A percentile compares a stretch with the other conserved stretches of the same genome.
These are phyloP conservation scores for Microcebus tavaratra DNA, from an alignment of 2,113 vertebrate genomes.

Conservation along the genomic window DNA sequence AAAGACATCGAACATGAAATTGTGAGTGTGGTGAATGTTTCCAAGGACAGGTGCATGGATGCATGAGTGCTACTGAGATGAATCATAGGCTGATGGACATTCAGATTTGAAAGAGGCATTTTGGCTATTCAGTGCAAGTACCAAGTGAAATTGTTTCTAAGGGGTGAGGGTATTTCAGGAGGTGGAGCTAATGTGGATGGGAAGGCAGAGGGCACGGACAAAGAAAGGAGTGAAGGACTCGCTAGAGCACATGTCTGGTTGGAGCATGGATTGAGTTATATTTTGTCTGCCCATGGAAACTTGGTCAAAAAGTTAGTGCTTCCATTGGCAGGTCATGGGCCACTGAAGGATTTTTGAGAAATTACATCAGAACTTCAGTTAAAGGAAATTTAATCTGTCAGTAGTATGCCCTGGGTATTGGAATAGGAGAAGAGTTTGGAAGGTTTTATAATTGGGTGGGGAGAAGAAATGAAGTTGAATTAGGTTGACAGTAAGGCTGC, in stretches of 20 bases:
- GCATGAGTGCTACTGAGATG: background rate
- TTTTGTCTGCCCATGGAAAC: background rate
- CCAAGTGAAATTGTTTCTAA: background rate
- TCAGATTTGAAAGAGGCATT: background rate
- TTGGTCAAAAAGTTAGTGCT: background rate
- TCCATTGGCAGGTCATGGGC: background rate
- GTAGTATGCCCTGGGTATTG: background rate
- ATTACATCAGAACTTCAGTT: background rate
- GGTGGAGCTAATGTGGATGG: background rate
- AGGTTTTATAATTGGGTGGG: background rate
- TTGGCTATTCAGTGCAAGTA: background rate
- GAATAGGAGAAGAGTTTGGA: background rate
- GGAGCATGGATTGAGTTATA: background rate
- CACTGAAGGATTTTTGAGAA: conserved; percentile 12
- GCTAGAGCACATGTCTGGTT: background rate
- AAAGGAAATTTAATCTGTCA: background rate
- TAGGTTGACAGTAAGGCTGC: background rate
- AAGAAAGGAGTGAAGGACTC: background rate
- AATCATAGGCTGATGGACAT: background rate
- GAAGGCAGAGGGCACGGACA: background rate
- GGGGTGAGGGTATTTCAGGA: background rate
- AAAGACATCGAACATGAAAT: background rate
- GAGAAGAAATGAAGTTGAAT: background rate
- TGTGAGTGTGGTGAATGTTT: background rate
- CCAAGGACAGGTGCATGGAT: background rate